Conservation (phyloP, 2,113 vertebrate species). For the Eurypyga helias region DNA sequence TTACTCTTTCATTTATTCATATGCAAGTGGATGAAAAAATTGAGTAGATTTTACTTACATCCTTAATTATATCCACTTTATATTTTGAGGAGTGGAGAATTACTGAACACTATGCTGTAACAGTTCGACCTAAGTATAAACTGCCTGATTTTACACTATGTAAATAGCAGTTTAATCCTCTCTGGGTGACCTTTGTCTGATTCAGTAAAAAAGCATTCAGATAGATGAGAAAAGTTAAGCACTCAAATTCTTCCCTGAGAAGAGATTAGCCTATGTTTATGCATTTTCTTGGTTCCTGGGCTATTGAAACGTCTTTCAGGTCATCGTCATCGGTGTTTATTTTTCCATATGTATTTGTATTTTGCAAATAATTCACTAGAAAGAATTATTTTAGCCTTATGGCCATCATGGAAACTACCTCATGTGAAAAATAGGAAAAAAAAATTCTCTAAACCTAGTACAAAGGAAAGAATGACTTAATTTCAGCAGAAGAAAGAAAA, state of each 20-base stretch:
- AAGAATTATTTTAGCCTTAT: background rate
- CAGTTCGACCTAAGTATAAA: background rate
- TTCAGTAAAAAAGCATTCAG: background rate
- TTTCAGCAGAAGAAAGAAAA: background rate
- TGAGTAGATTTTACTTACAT: background rate
- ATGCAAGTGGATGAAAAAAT: background rate
- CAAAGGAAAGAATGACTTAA: background rate
- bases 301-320: background rate
- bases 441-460: accelerated
- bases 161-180: constrained; percentile 13
- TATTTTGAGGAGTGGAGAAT: background rate
- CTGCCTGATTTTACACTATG: background rate
- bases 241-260: background rate
- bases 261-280: background rate
- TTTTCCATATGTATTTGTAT: background rate
- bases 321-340: background rate
- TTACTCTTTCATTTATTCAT: background rate
- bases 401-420: background rate
- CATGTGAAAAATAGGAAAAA: background rate
- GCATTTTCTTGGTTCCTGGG: background rate
- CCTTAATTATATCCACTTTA: background rate
- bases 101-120: background rate
- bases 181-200: background rate
- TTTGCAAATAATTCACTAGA: background rate
- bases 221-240: background rate